Conservation (phyloP, 2,113 vertebrate genomes). For the Epinephelus fuscoguttatus region DNA sequence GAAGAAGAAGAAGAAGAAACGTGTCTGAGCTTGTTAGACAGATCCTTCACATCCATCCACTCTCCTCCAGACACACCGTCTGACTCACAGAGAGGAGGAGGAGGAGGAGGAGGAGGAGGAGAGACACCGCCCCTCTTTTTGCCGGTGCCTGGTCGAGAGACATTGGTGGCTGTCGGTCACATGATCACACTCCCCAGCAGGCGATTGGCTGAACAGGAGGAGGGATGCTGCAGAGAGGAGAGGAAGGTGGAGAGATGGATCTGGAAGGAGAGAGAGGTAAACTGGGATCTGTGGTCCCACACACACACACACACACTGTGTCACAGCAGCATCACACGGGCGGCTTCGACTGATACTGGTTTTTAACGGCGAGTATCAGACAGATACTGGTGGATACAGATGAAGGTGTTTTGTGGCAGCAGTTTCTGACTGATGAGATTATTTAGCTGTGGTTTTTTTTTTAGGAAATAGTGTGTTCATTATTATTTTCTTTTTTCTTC, state of each 20-base stretch:
- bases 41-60: constrained; percentile 18
- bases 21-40: constrained; percentile 5
- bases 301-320: not conserved
- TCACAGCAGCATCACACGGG: constrained; percentile 26
- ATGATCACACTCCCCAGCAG: constrained; percentile 74
- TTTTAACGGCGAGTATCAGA: not conserved
- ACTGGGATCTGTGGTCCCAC: not conserved
- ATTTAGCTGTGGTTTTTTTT: not conserved
- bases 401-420: not conserved
- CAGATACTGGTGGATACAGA: not conserved
- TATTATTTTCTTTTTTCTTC: not conserved
- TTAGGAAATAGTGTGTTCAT: not conserved
- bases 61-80: constrained; percentile 41
- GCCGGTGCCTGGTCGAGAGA: constrained; percentile 77
- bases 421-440: no score
- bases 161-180: constrained; percentile 80
- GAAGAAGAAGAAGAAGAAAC: constrained; percentile 7
- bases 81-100: constrained; percentile 43
- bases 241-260: constrained; percentile 55
- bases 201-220: constrained; percentile 83
- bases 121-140: constrained; percentile 87
- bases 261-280: constrained; percentile 59
- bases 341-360: not conserved
- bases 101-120: constrained; percentile 19
- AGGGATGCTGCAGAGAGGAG: constrained; percentile 67